Evolutionary conservation across 2,797 vertebrate species (phyloP).

Genomic region (Sus cebifrons): DNA sequence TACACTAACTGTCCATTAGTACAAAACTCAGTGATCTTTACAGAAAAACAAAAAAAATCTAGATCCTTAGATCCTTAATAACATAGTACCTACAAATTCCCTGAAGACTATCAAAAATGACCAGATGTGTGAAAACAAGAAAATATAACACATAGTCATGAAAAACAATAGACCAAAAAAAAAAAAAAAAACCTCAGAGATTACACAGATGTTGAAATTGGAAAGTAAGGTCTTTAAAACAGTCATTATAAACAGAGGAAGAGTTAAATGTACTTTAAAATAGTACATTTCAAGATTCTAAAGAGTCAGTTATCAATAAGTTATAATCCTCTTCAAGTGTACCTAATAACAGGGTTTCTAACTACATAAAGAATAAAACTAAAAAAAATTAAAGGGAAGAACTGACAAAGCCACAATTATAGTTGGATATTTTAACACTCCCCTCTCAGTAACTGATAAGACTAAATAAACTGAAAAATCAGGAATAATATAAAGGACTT

Average conservation of each 20-base stretch:
- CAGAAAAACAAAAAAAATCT: neutral
- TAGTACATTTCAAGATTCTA: neutral
- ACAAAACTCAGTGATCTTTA: neutral
- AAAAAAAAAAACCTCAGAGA: neutral
- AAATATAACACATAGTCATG: neutral
- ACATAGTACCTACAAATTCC: neutral
- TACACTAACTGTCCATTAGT: neutral
- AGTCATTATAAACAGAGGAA: neutral
- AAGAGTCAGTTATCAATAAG: neutral
- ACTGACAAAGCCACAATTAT: neutral
- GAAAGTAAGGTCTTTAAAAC: neutral
- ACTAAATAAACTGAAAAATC: neutral
- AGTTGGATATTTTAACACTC: neutral
- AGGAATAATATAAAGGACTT: neutral
- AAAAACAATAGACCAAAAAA: neutral
- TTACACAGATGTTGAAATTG: neutral
- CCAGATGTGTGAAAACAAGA: neutral
- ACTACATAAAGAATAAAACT: neutral
- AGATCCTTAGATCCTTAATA: neutral
- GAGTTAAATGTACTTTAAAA: neutral
- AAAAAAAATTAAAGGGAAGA: neutral
- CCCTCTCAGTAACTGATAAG: neutral
- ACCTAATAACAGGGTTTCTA: neutral
- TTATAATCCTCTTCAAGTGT: neutral
- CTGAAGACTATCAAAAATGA: neutral